Evolutionary conservation across 2,113 vertebrate genomes (phyloP), one percentile per base, ranked within the genome.

Genomic region (Lampris megalopsis): DNA sequence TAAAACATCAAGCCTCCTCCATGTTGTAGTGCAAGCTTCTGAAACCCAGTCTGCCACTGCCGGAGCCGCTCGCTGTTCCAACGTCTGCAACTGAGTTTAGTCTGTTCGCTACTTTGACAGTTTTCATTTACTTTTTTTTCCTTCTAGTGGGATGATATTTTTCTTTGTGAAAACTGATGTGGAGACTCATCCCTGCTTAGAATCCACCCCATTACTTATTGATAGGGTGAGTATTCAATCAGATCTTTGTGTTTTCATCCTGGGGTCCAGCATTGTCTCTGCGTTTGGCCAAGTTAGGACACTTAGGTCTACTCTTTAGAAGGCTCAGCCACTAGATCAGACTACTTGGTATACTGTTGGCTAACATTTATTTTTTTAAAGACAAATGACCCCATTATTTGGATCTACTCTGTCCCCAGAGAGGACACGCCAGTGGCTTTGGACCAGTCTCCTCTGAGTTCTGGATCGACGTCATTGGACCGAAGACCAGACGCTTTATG

Each of bases 161-260:
- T 93, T 98, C 91, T 96, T 96, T 89, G 94, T 98, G 90, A 97
- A 94, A 94, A 93, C 91, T 2, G 94, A 98, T 70, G 85, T 95
- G 81, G 86, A 93, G 45, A 88, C 41, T 68, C 89, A 71, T 77
- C 68, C 86, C 0, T 38, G 61, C 70, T 64, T 91, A 0, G 80
- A 94, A 76, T 92, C 93, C 1, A 93, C 89, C 0, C 95, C 95
- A 2, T 78, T 97, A 77, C 90, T 97, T 36, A 89, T 92, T n/a
- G 95, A 96, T 77, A 91, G 71, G 63, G 97, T 97, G 85, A 94
- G 96, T 94, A 6, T 73, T 52, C 4, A 53, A 68, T 59, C 38
- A 1, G 1, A 7, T 35, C 8, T 10, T 42, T 58, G 0, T 6
- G 69, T 36, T 53, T 11, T 43, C 24, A 36, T 72, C 40, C 11